Evolutionary conservation across 2,797 vertebrate genomes (phyloP), one percentile per base, ranked within the genome.

Genomic region (Tragopan temminckii): DNA sequence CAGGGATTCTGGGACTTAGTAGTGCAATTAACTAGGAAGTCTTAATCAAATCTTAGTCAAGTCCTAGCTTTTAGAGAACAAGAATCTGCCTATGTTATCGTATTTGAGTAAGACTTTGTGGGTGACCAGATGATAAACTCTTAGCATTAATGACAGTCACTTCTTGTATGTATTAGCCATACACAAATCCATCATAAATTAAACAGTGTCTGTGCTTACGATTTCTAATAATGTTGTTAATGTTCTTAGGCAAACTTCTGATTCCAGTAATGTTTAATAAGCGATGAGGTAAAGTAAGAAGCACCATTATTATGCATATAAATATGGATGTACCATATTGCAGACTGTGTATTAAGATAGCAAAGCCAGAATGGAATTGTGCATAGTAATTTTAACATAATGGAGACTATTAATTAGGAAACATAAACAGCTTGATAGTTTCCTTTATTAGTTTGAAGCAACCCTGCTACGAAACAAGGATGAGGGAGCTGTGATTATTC

Each of bases 1-100:
- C 24, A 38, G 38, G 33, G 19, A 69, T 85, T 52, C 38, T 71
- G 33, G 52, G 42, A 31, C 17, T 42, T 14, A 43, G 12, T 23
- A 74, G 43, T 88, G 29, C 31, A 58, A 78, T 91, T 94, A 87
- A 62, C 88, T 89, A 81, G 84, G 75, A 80, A 94, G 93, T 88
- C 53, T 90, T 80, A 25, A 52, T 90, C 0, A 0, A 66, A 67
- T 90, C 5, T 48, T 62, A 61, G 18, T 88, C 40, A 84, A 66
- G 57, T 61, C 40, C 64, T 57, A 50, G 18, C 86, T 94, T 64
- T 86, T 93, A 69, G 85, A 90, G 46, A 85, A 36, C 68, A 50
- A 53, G 83, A 85, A 66, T 70, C 63, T 89, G 18, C 64, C 52
- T 66, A 4, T 59, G 6, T 85, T 79, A 48, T 90, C 55, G 38